phyloP scores from a whole-genome alignment of 2,113 vertebrate genomes.

The Verasper variegatus region DNA sequence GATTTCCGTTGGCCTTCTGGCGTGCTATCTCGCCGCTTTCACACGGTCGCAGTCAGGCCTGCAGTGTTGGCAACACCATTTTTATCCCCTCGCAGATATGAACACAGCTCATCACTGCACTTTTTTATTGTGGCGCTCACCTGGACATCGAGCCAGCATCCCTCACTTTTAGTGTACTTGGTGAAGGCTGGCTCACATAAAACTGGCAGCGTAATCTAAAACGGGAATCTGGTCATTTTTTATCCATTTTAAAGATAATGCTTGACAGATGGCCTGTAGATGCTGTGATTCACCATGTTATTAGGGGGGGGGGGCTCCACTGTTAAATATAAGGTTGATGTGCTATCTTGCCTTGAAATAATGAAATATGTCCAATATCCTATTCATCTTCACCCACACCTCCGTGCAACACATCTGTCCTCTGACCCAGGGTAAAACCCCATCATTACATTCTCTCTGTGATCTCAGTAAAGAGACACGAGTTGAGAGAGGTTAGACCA shows the following conservation, averaged over 20 bases:
- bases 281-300: slow-evolving; percentile 5
- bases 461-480: slow-evolving; percentile 41
- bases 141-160: slow-evolving; percentile 27
- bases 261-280: slow-evolving; percentile 18
- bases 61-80: slow-evolving; percentile 52
- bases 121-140: slow-evolving; percentile 35
- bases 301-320: background rate
- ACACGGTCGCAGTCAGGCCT: slow-evolving; percentile 39
- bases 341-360: slow-evolving; percentile 25
- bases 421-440: slow-evolving; percentile 26
- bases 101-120: slow-evolving; percentile 37
- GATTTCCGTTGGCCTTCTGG: slow-evolving; percentile 66
- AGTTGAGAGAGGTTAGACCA: slow-evolving; percentile 38
- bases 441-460: slow-evolving; percentile 38
- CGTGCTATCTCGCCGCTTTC: slow-evolving; percentile 43
- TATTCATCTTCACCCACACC: slow-evolving; percentile 31
- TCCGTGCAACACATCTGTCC: no score
- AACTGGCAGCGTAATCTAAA: slow-evolving; percentile 29
- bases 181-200: slow-evolving; percentile 14
- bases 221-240: slow-evolving; percentile 28
- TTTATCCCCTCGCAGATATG: slow-evolving; percentile 54
- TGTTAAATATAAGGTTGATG: slow-evolving; percentile 43
- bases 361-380: slow-evolving; percentile 22
- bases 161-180: slow-evolving; percentile 18
- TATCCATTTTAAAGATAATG: slow-evolving; percentile 40